Conservation (phyloP, 2,797 vertebrate genomes). For the Sylvia borin region DNA sequence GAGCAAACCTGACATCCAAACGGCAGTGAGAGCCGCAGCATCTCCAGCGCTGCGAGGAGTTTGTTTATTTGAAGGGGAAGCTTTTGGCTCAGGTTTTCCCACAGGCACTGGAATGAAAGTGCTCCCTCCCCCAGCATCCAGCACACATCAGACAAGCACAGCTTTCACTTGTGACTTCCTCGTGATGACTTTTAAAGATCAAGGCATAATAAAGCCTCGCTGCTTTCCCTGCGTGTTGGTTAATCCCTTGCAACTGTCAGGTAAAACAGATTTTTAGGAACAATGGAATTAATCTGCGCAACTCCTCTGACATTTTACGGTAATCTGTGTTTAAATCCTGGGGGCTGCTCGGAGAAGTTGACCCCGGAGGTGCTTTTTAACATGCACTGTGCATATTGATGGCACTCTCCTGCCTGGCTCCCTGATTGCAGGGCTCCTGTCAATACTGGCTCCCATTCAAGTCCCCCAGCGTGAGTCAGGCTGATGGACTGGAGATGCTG, state of each 20-base stretch:
- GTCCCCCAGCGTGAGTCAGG: conserved; percentile 21
- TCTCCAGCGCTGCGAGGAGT: neutral
- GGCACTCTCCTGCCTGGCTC: neutral
- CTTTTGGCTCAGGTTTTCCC: conserved; percentile 12
- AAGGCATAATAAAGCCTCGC: conserved; percentile 14
- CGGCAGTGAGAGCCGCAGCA: conserved; percentile 21
- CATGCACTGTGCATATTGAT: conserved; percentile 23
- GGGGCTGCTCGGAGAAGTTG: neutral
- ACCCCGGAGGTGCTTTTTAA: conserved; percentile 31
- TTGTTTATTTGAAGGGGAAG: conserved; percentile 37
- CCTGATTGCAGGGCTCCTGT: conserved; percentile 18
- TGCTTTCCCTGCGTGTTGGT: conserved; percentile 14
- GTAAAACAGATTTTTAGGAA: conserved; percentile 37
- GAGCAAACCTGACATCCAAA: conserved; percentile 2
- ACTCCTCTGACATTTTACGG: neutral
- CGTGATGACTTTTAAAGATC: conserved; percentile 37
- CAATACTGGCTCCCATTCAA: conserved; percentile 48
- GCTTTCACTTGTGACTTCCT: neutral
- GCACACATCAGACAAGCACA: neutral
- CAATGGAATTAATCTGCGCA: conserved; percentile 33
- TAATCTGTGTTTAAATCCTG: conserved; percentile 31
- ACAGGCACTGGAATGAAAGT: neutral
- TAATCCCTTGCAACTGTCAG: conserved; percentile 55
- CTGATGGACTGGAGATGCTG: conserved; percentile 41
- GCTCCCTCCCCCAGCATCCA: neutral